Evolutionary conservation across 2,888 invertebrate genomes (phyloP), one percentile per base, ranked within the genome.

Genomic region (Pachymerium ferrugineum): DNA sequence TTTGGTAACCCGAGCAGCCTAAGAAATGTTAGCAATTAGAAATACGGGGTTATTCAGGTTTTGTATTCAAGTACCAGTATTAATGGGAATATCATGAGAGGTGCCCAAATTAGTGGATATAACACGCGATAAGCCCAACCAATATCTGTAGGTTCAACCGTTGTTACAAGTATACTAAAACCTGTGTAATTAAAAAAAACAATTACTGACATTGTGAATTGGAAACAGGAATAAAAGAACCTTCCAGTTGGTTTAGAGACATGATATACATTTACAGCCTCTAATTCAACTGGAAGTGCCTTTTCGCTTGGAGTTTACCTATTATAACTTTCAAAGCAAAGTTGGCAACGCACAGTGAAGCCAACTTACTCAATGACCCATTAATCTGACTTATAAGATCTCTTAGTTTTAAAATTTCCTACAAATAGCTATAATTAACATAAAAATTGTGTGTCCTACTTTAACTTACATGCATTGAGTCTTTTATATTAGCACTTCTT

Each of bases 1-100:
- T 6, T 81, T 80, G 42, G 82, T 81, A n/a, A 83, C 79, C 73
- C 81, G 77, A 12, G 82, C 82, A 30, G 82, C 83, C 83, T 83
- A 72, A 12, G 73, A 77, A 29, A 25, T 25, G 62, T 31, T 73
- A 54, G 12, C n/a, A 31, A 71, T 70, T 28, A 29, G 12, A 31
- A 30, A 22, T 68, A 62, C 28, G 4, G 0, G 14, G 8, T 10
- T 30, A 19, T 31, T 16, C n/a, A n/a, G n/a, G n/a, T n/a, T n/a
- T 47, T 47, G 68, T 16, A 16, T 10, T 29, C 3, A 67, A 75
- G 77, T 77, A 83, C 83, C 80, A 82, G 81, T 35, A 80, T 78
- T 1, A 83, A 75, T 16, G 82, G 82, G 54, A 80, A 79, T 22
- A 79, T 70, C 29, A 82, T 77, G 73, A 82, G 80, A 16, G 78